Conservation (phyloP, 2,113 vertebrate species). For the Ovis aries region DNA sequence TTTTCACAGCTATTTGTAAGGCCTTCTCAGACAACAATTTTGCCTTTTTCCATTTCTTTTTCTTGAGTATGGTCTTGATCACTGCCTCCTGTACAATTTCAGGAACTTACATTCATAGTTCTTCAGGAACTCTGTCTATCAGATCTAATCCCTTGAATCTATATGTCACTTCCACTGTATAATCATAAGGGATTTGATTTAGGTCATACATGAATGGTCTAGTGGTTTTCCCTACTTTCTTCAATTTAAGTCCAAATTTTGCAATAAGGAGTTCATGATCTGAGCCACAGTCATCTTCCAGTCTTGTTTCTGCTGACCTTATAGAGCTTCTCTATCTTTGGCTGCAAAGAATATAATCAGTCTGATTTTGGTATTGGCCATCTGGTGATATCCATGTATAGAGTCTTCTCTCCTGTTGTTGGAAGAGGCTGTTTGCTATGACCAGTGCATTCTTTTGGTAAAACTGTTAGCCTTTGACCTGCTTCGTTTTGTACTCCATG, state of each 20-base stretch:
- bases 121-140: neutral
- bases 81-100: neutral
- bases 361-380: neutral
- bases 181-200: neutral
- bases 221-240: neutral
- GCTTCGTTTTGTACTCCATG: neutral
- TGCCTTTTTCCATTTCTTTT: neutral
- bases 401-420: neutral
- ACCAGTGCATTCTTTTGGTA: neutral
- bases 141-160: neutral
- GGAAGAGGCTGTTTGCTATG: neutral
- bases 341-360: neutral
- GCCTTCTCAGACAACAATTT: neutral
- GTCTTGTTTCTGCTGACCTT: neutral
- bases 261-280: neutral
- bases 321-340: neutral
- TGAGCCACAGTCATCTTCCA: neutral
- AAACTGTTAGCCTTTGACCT: neutral
- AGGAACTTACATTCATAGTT: neutral
- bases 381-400: neutral
- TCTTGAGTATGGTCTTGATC: neutral
- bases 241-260: neutral
- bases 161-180: neutral
- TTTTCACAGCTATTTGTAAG: neutral
- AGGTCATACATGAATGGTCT: neutral